Base-by-base conservation (phyloP, 2,888 invertebrate species). In the Lapara coniferarum region DNA sequence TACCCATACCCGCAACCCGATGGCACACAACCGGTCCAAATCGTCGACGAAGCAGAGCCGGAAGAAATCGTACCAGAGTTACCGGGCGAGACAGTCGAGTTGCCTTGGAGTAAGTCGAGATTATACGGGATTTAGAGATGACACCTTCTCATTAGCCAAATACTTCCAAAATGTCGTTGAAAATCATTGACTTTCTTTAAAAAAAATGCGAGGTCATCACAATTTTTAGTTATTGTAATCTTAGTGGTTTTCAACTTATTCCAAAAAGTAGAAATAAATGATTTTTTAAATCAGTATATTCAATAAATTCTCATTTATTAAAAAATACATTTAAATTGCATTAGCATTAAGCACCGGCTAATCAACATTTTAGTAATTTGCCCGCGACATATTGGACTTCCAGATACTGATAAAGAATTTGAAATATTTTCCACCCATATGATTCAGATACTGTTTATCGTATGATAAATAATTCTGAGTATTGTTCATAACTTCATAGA, bases 71-170 rank as follows among this genome's bases (percentile, higher is more conserved):
- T 83, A 59, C 92, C 93, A 8, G 87, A 89, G 81, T 86, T 93
- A 73, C 90, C 93, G 58, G 93, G 93, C 72, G 93, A 93, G 78
- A 91, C 89, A 59, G 93, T 93, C 81, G 92, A 93, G 81, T 85
- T 93, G 73, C 93, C 93, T 70, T 93, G 91, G 89, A 91, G 93
- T 93, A 91, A 93, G 93, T 93, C 44, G 69, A 57, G 49, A 46
- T 63, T 46, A 53, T 37, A 52, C 53, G 59, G 68, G 79, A 73
- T 72, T 74, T 49, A 67, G 84, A 86, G 85, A 85, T 89, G 85
- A 81, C 87, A 86, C 86, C 88, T 87, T 84, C 74, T 75, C 30
- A 16, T 58, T 25, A 37, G 30, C 37, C 14, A 37, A 52, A 44
- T 16, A 12, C 0, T 59, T 52, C 53, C 44, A 52, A n/a, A n/a